phyloP scores from a whole-genome alignment of 2,797 vertebrate genomes.

The Lacerta viridis region DNA sequence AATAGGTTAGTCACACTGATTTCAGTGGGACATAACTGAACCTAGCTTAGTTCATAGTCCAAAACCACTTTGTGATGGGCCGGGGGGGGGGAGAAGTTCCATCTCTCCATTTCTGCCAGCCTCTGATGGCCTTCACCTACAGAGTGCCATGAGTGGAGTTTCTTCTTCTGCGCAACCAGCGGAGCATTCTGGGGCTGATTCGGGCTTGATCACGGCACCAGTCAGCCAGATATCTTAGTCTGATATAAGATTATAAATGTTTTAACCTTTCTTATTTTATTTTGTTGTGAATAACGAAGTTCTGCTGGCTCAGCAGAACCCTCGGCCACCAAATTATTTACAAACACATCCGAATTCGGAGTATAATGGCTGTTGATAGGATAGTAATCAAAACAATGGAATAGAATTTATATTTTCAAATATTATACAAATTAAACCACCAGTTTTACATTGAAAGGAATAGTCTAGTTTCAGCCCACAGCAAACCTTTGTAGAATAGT shows the following conservation, averaged over 20 bases:
- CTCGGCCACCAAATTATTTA: slow-evolving; percentile 8
- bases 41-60: no score
- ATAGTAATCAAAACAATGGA: neutral
- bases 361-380: neutral
- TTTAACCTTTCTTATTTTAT: neutral
- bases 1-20: no score
- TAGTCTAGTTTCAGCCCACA: slow-evolving; percentile 1
- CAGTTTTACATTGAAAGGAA: slow-evolving; percentile 6
- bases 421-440: slow-evolving; percentile 15
- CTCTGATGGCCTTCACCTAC: no score
- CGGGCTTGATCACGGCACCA: no score
- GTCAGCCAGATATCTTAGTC: neutral
- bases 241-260: slow-evolving; percentile 11
- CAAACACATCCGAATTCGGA: neutral
- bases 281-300: neutral
- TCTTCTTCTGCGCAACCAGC: no score
- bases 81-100: no score
- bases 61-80: no score
- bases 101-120: no score
- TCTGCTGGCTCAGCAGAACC: neutral
- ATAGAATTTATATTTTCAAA: slow-evolving; percentile 33
- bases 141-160: no score
- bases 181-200: no score
- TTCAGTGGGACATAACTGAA: no score
- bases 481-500: neutral